Conservation (phyloP, 2,113 vertebrate genomes). For the Apodemus sylvaticus region DNA sequence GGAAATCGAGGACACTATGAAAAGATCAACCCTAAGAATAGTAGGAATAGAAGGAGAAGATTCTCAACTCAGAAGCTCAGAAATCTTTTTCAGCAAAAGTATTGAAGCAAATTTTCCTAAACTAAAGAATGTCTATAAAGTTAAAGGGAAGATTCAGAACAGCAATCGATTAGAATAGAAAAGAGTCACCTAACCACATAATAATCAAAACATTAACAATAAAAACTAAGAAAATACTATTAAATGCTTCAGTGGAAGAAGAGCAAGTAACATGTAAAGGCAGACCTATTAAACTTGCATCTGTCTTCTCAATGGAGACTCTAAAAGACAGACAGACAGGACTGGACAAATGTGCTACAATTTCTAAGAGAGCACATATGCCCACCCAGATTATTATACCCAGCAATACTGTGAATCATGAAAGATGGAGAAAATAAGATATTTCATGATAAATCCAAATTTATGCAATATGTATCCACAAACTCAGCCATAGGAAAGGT, state of each 20-base stretch:
- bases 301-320: not conserved
- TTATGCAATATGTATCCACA: not conserved
- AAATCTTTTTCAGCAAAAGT: not conserved
- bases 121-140: not conserved
- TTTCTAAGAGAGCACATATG: not conserved
- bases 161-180: not conserved
- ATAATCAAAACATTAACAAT: not conserved
- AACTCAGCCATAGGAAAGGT: not conserved
- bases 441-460: not conserved
- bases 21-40: not conserved
- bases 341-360: not conserved
- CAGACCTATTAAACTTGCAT: not conserved
- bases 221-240: not conserved
- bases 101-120: not conserved
- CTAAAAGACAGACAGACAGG: not conserved
- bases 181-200: not conserved
- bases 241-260: not conserved
- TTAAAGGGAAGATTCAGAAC: not conserved
- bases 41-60: not conserved
- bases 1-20: not conserved
- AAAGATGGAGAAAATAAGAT: not conserved
- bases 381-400: not conserved
- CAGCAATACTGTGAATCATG: not conserved
- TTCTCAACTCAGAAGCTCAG: not conserved
- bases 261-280: not conserved